Evolutionary conservation across 2,888 invertebrate genomes (phyloP).

Genomic region (Carterocephalus palaemon): DNA sequence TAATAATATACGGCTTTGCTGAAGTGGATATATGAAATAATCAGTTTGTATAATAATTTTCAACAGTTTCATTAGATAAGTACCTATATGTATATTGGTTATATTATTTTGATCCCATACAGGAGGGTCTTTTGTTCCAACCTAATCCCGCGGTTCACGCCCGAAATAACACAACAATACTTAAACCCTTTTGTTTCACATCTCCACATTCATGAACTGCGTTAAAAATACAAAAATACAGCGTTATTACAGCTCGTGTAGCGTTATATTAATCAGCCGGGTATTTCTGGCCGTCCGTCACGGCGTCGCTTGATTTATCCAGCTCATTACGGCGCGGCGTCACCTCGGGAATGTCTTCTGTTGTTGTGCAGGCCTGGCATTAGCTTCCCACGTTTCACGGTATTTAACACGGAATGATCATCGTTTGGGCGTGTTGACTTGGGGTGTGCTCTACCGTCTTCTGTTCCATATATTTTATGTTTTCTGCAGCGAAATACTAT

Average conservation of each 20-base stretch:
- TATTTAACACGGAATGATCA: no score
- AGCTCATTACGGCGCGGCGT: conserved; percentile 46
- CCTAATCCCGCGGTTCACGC: conserved; percentile 14
- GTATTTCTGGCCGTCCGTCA: conserved; percentile 56
- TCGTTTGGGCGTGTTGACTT: no score
- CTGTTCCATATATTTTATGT: no score
- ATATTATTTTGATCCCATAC: no score
- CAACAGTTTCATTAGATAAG: no score
- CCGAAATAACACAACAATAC: conserved; percentile 18
- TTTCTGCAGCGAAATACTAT: no score
- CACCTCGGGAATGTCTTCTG: conserved; percentile 15
- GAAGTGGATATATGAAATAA: no score
- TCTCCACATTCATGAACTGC: conserved; percentile 16
- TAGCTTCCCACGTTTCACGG: conserved; percentile 2
- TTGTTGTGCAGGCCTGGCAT: conserved; percentile 20
- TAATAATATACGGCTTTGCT: no score
- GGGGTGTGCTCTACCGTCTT: no score
- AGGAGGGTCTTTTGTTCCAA: conserved; percentile 11
- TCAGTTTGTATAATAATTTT: no score
- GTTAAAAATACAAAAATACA: conserved; percentile 20
- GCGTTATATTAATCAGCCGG: conserved; percentile 30
- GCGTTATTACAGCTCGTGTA: conserved; percentile 14
- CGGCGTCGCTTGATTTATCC: conserved; percentile 54
- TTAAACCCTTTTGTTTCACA: conserved; percentile 18
- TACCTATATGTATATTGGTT: no score